These are phyloP conservation scores for Eristalinus aeneus DNA, from an alignment of 2,888 invertebrate genomes.

Conservation along the genomic window DNA sequence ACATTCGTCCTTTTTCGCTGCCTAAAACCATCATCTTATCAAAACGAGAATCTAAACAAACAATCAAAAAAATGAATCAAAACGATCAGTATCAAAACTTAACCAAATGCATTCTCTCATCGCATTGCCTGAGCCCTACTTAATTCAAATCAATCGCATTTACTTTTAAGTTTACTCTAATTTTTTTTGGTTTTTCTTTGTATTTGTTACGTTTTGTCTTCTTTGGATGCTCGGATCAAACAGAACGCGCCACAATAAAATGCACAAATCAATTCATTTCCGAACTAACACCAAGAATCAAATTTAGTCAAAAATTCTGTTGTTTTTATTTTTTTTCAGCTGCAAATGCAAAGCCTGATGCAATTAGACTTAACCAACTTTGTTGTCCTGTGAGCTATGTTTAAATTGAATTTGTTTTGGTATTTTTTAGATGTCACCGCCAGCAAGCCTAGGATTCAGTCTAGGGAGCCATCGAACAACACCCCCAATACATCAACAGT, in stretches of 20 bases:
- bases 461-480: slow-evolving; percentile 80
- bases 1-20: slow-evolving; percentile 48
- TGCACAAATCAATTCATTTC: slow-evolving; percentile 59
- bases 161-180: slow-evolving; percentile 34
- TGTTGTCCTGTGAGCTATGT: background rate
- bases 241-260: slow-evolving; percentile 49
- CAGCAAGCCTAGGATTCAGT: slow-evolving; percentile 78
- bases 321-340: slow-evolving; percentile 27
- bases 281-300: slow-evolving; percentile 57
- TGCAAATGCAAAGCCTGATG: slow-evolving; percentile 65
- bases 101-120: slow-evolving; percentile 72
- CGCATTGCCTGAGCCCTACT: slow-evolving; percentile 75
- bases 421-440: slow-evolving; percentile 84
- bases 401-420: slow-evolving; percentile 60
- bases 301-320: slow-evolving; percentile 19
- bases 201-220: slow-evolving; percentile 55
- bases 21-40: slow-evolving; percentile 61
- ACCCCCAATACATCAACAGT: slow-evolving; percentile 82
- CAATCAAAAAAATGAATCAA: slow-evolving; percentile 14
- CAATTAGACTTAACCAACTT: slow-evolving; percentile 44
- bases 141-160: slow-evolving; percentile 60
- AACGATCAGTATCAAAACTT: slow-evolving; percentile 54
- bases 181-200: slow-evolving; percentile 26
- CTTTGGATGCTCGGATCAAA: slow-evolving; percentile 59
- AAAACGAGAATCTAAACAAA: slow-evolving; percentile 31